Base-by-base conservation (phyloP, 2,888 invertebrate species). In the Mimas tiliae region DNA sequence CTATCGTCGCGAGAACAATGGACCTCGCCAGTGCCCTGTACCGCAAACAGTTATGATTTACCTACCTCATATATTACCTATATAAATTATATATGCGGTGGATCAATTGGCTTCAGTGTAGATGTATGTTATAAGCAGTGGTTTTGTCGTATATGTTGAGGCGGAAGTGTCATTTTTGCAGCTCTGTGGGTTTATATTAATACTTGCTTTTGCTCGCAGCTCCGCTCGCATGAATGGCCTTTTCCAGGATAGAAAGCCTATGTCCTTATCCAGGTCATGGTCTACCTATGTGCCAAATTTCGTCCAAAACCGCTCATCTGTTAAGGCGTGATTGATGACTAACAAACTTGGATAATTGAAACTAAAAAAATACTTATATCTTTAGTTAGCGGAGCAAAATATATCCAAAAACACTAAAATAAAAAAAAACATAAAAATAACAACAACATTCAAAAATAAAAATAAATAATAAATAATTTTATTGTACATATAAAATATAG, bases 1-100 rank as follows among this genome's bases (percentile, higher is more conserved):
- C 74, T 71, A 69, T 72, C 74, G 78, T 78, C 77, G 74, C 70
- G 65, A 69, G 72, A 76, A 80, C 80, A 80, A 81, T 80, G 64
- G 76, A 16, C 14, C 68, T 48, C 62, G 38, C 42, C 34, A 47
- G 45, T 48, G 67, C 75, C 78, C 27, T 4, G 27, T 27, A 76
- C 72, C 71, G 75, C 72, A 69, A 71, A 74, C 72, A 66, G 74
- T 73, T 73, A 71, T 73, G 71, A 74, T 75, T 72, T 72, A 74
- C 42, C 38, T 42, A 42, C 11, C 34, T 16, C 55, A 38, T 55
- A 55, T 55, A 34, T 55, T 42, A 58, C 42, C 19, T 45, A 14
- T 58, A 58, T 38, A 58, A 58, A 38, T 58, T 58, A 58, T 38
- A 58, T 42, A 52, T 58, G 42, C 58, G 3, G 16, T 34, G 0